These are phyloP conservation scores for Abrostola triplasia DNA, from an alignment of 2,888 invertebrate species.

Conservation along the genomic window DNA sequence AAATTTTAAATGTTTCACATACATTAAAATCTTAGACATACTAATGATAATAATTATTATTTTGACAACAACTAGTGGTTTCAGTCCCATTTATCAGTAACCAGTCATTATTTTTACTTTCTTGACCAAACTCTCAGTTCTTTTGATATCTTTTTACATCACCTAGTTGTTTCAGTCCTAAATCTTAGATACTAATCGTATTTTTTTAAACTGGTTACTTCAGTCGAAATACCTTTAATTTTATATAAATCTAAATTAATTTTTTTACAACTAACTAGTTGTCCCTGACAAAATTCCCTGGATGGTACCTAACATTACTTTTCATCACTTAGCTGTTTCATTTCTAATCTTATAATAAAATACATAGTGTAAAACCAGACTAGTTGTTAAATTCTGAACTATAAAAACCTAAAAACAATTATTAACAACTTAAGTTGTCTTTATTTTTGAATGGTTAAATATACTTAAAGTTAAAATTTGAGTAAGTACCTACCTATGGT, in stretches of 20 bases:
- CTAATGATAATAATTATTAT: not conserved
- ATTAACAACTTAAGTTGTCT: too few species aligned
- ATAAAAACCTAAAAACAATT: too few species aligned
- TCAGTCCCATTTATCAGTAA: not conserved
- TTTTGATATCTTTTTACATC: not conserved
- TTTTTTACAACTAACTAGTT: not conserved
- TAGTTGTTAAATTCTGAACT: not conserved
- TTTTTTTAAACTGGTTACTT: not conserved
- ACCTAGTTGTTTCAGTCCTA: constrained; percentile 1
- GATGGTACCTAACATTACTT: not conserved
- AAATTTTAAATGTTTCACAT: too few species aligned
- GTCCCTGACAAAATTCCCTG: not conserved
- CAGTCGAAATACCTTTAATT: not conserved
- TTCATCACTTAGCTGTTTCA: not conserved
- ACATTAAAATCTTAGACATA: too few species aligned
- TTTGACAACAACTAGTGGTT: not conserved
- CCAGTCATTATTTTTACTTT: constrained; percentile 1
- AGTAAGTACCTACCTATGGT: too few species aligned
- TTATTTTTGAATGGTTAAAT: too few species aligned
- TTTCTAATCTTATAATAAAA: not conserved
- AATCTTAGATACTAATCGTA: not conserved
- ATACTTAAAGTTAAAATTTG: too few species aligned
- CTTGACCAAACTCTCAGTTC: not conserved
- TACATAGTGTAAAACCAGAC: not conserved
- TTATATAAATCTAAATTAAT: not conserved